Conservation (phyloP, 2,888 invertebrate genomes). For the Eristalis intricaria region DNA sequence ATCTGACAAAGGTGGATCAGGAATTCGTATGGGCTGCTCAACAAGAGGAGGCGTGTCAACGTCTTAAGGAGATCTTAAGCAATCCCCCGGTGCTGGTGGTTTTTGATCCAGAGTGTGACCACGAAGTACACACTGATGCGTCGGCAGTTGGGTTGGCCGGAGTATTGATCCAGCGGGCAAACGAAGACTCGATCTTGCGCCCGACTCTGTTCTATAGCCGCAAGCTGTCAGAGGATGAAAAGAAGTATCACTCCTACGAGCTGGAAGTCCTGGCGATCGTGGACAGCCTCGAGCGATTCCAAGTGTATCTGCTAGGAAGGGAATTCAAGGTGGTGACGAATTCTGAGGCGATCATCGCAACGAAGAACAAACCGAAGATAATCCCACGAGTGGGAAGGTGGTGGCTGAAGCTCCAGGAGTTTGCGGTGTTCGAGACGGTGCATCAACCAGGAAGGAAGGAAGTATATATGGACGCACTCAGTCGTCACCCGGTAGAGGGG, state of each 20-base stretch:
- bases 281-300: constrained; percentile 74
- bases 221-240: constrained; percentile 51
- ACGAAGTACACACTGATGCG: not conserved
- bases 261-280: constrained; percentile 76
- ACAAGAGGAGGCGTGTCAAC: not conserved
- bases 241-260: constrained; percentile 75
- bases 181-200: not conserved
- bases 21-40: not conserved
- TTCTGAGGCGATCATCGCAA: constrained; percentile 27
- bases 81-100: too few relatives aligned
- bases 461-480: constrained; percentile 25
- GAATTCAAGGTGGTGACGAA: constrained; percentile 16
- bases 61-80: not conserved
- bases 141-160: not conserved
- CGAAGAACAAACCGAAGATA: constrained; percentile 18
- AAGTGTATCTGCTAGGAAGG: constrained; percentile 2
- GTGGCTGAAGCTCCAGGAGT: constrained; percentile 30
- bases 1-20: not conserved
- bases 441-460: constrained; percentile 20
- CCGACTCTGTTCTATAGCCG: not conserved
- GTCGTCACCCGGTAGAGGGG: constrained; percentile 10
- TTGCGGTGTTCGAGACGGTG: too few relatives aligned
- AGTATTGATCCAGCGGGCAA: not conserved
- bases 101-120: too few relatives aligned
- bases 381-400: not conserved